Evolutionary conservation across 2,888 invertebrate species (phyloP).

Genomic region (Pteria penguin): DNA sequence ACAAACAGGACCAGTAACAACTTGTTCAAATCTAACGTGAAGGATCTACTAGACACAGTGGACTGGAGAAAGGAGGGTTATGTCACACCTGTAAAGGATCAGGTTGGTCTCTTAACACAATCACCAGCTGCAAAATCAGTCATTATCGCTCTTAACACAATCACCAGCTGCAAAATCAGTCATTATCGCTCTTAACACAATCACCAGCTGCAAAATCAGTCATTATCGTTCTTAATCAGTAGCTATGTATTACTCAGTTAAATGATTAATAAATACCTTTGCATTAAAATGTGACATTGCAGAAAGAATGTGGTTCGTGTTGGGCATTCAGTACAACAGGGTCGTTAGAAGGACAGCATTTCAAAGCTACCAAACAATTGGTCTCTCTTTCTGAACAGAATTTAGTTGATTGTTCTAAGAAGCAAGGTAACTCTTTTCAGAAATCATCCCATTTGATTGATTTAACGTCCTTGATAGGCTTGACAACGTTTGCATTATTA

Average conservation of each 20-base stretch:
- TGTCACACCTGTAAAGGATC: slow-evolving; percentile 76
- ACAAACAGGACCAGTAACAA: slow-evolving; percentile 29
- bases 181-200: too few relatives aligned
- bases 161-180: too few relatives aligned
- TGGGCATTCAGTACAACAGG: slow-evolving; percentile 81
- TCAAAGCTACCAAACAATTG: slow-evolving; percentile 81
- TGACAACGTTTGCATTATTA: background rate
- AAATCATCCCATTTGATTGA: too few relatives aligned
- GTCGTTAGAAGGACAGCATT: slow-evolving; percentile 78
- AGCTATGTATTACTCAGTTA: too few relatives aligned
- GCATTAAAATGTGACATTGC: too few relatives aligned
- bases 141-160: too few relatives aligned
- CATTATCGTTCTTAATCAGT: too few relatives aligned
- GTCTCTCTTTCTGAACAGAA: slow-evolving; percentile 70
- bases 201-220: too few relatives aligned
- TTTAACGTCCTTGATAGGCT: too few relatives aligned
- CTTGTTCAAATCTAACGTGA: slow-evolving; percentile 33
- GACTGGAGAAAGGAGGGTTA: slow-evolving; percentile 77
- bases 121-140: too few relatives aligned
- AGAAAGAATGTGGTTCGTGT: slow-evolving; percentile 74
- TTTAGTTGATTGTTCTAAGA: slow-evolving; percentile 66
- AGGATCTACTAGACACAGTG: slow-evolving; percentile 62
- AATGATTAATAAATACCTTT: too few relatives aligned
- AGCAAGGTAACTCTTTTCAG: slow-evolving; percentile 40
- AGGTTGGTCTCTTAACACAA: too few relatives aligned